Evolutionary conservation across 1,140 invertebrate species (phyloP).

Genomic region (Heliothis virescens): DNA sequence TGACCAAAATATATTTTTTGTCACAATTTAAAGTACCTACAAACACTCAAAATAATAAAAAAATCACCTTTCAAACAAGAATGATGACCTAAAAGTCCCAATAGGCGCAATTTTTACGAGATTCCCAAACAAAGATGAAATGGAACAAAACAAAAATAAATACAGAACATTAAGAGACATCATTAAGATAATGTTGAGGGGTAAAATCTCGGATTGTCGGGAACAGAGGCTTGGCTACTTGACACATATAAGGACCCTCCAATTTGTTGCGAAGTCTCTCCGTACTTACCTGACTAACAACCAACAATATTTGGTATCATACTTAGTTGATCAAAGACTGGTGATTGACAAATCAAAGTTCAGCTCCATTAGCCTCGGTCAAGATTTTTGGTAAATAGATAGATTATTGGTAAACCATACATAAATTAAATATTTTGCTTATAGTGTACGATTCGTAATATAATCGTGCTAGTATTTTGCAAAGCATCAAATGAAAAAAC

Average conservation of each 20-base stretch:
- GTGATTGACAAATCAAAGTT: too few species aligned
- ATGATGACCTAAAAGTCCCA: neutral
- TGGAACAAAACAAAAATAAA: conserved; percentile 21
- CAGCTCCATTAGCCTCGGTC: too few species aligned
- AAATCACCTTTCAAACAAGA: neutral
- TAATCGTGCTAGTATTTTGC: too few species aligned
- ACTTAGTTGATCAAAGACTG: too few species aligned
- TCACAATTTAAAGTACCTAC: too few species aligned
- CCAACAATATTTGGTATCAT: neutral
- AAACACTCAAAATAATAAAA: neutral
- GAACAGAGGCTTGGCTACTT: conserved; percentile 43
- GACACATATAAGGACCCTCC: conserved; percentile 51
- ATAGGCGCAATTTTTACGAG: neutral
- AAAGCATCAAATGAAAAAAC: too few species aligned
- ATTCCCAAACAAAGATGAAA: conserved; percentile 1
- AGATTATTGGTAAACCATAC: too few species aligned
- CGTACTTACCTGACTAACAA: conserved; percentile 2
- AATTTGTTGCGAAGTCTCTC: conserved; percentile 45
- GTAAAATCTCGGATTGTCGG: conserved; percentile 48
- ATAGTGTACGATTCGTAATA: too few species aligned
- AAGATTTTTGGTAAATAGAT: too few species aligned
- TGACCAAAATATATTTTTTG: too few species aligned
- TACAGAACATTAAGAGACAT: conserved; percentile 46
- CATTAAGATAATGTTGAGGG: conserved; percentile 51
- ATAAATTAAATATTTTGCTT: too few species aligned